These are phyloP conservation scores for Bovichtus variegatus DNA, from an alignment of 2,797 vertebrate genomes.

Conservation along the genomic window DNA sequence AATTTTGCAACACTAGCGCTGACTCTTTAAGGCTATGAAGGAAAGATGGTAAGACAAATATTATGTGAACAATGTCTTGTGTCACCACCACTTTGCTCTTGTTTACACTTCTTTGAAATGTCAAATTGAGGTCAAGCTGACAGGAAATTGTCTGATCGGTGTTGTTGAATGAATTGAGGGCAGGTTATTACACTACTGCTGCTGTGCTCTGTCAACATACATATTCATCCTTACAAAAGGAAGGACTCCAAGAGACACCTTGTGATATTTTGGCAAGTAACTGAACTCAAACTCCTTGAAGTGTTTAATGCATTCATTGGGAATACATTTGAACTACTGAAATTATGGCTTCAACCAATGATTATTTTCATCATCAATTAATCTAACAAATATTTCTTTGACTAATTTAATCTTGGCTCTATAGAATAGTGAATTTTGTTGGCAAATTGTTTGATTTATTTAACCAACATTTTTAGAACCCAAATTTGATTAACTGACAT, in stretches of 20 bases:
- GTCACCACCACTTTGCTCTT: not conserved
- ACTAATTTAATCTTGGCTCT: not conserved
- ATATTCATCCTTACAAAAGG: not conserved
- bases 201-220: not conserved
- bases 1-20: not conserved
- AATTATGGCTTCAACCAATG: not conserved
- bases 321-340: not conserved
- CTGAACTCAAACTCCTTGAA: not conserved
- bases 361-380: not conserved
- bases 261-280: not conserved
- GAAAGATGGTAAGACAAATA: not conserved
- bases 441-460: no score
- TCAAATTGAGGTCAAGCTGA: constrained; percentile 39
- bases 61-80: not conserved
- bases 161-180: not conserved
- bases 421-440: no score
- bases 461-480: not conserved
- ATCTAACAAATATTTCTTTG: not conserved
- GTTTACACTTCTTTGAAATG: not conserved
- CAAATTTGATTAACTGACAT: not conserved
- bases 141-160: constrained; percentile 34
- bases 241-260: no score
- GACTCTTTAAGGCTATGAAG: not conserved
- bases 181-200: not conserved
- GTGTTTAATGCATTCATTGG: not conserved